Evolutionary conservation across 2,797 vertebrate species (phyloP).

Genomic region (Buphagus erythrorhynchus): DNA sequence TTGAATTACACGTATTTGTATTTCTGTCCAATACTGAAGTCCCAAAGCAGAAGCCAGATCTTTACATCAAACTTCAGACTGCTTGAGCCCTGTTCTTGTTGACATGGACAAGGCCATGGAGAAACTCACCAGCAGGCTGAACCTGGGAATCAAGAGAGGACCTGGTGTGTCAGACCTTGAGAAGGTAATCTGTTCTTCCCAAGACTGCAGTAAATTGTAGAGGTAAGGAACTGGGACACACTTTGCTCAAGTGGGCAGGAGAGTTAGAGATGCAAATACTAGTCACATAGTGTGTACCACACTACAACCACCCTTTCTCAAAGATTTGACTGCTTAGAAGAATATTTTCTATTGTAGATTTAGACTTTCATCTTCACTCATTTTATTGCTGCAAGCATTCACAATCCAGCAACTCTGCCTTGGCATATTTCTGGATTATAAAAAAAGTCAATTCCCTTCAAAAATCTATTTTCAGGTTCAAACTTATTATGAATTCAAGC

Average conservation of each 20-base stretch:
- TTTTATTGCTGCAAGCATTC: not conserved
- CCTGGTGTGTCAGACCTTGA: not conserved
- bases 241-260: not conserved
- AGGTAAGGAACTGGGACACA: not conserved
- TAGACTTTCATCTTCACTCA: not conserved
- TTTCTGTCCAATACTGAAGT: not conserved
- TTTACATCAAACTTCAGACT: not conserved
- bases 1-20: not conserved
- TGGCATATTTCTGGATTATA: not conserved
- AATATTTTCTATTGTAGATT: not conserved
- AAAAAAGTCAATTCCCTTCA: not conserved
- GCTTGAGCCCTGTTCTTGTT: not conserved
- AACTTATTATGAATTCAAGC: not conserved
- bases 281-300: not conserved
- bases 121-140: not conserved
- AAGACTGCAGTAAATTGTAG: not conserved
- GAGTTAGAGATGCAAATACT: not conserved
- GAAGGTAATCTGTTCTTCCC: not conserved
- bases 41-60: not conserved
- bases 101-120: not conserved
- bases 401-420: not conserved
- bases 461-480: not conserved
- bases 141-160: not conserved
- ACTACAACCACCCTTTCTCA: not conserved
- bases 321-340: not conserved